These are phyloP conservation scores for Lasioglossum leucozonium DNA, from an alignment of 2,888 invertebrate genomes.

Conservation along the genomic window DNA sequence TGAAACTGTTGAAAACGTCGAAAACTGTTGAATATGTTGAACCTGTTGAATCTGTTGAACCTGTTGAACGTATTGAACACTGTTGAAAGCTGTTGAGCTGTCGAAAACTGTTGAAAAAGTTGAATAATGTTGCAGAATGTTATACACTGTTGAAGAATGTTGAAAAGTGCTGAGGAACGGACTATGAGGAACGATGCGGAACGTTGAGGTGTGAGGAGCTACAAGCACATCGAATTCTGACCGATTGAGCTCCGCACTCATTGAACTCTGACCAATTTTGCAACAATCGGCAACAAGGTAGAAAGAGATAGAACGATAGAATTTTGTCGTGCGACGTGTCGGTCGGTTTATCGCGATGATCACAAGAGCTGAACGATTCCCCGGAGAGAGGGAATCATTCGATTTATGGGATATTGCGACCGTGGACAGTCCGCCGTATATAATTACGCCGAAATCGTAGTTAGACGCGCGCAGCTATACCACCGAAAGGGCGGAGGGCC, in stretches of 20 bases:
- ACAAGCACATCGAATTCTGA: neutral
- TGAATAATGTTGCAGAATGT: no score
- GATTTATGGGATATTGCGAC: conserved; percentile 74
- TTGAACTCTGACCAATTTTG: neutral
- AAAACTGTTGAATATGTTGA: no score
- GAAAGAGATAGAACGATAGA: neutral
- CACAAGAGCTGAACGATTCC: conserved; percentile 38
- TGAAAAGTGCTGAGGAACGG: no score
- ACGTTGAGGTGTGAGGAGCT: neutral
- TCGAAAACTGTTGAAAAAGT: no score
- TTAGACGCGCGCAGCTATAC: conserved; percentile 67
- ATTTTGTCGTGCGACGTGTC: conserved; percentile 7
- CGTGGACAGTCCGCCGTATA: conserved; percentile 77
- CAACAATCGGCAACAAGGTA: neutral
- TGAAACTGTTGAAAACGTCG: no score
- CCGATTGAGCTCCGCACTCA: neutral
- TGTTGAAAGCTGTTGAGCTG: no score
- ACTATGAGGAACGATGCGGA: no score
- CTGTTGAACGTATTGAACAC: no score
- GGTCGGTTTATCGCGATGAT: conserved; percentile 59
- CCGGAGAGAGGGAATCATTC: conserved; percentile 52
- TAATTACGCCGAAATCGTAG: conserved; percentile 84
- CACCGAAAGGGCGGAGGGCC: conserved; percentile 54
- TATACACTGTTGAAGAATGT: no score
- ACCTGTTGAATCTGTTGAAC: no score